Evolutionary conservation across 2,113 vertebrate species (phyloP), one percentile per base, ranked within the genome.

Genomic region (Tretioscincus oriximinensis): DNA sequence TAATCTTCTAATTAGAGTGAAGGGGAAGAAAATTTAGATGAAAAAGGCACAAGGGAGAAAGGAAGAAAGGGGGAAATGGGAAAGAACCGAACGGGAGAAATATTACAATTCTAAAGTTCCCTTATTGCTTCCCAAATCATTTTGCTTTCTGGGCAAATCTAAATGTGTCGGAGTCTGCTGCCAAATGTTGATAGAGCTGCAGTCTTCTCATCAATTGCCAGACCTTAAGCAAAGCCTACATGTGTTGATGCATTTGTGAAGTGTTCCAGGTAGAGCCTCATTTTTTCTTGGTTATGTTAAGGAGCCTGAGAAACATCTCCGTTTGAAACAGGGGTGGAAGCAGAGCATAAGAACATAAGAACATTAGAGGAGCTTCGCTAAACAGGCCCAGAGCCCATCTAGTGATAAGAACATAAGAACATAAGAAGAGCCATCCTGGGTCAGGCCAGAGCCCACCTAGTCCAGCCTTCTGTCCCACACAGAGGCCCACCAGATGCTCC

Each of bases 121-220:
- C 81, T 80, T 81, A 67, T 77, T 84, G 78, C 68, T 86, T 72
- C 26, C 73, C 76, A 87, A 71, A 76, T 2, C 63, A 49, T 76
- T 84, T 88, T 1, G 47, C 82, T 72, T 88, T 51, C 86, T 74
- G 29, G 88, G 71, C 76, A 81, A 45, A 85, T 85, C 85, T 93
- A 81, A 85, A 84, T 74, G 66, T 65, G 73, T 85, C 74, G 63
- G 77, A 31, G 85, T 77, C 31, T 72, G 45, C 86, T 92, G 94
- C 89, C 93, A 94, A 91, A 63, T 58, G 80, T 71, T 91, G 12
- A 85, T 92, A 81, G 75, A 89, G 76, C 84, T 84, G 78, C 83
- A 81, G 68, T 76, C 51, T 92, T 95, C 85, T 95, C 93, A 94
- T 93, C 88, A 10, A 8, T 72, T 80, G 93, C 93, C 93, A 95